These are phyloP conservation scores for Homarus americanus DNA, from an alignment of 1,140 invertebrate genomes.

Conservation along the genomic window DNA sequence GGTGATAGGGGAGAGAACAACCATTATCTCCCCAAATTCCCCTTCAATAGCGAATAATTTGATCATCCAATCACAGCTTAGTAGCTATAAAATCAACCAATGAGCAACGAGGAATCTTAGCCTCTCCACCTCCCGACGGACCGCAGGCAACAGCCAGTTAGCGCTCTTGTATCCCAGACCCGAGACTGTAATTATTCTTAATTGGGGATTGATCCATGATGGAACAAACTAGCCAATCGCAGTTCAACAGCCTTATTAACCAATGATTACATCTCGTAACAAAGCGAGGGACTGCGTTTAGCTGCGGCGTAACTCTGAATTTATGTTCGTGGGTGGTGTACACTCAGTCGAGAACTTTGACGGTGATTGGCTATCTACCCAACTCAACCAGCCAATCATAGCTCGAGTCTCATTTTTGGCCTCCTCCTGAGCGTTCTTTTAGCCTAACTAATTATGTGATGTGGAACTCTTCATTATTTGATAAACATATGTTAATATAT, in stretches of 20 bases:
- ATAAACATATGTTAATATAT: too few species aligned
- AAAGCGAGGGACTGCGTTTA: too few species aligned
- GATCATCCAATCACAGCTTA: background rate
- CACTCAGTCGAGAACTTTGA: too few species aligned
- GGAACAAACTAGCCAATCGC: background rate
- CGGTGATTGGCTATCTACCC: too few species aligned
- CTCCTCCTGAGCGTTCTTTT: too few species aligned
- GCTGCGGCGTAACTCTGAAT: too few species aligned
- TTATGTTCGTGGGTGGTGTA: too few species aligned
- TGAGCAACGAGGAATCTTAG: background rate
- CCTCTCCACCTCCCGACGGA: background rate
- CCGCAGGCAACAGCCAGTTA: background rate
- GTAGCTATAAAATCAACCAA: background rate
- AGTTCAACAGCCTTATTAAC: background rate
- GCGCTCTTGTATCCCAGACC: background rate
- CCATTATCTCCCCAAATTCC: too few species aligned
- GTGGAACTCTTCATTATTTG: too few species aligned
- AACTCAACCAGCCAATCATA: background rate
- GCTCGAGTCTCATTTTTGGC: background rate
- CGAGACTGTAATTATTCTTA: background rate
- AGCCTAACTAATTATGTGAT: too few species aligned
- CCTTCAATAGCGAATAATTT: too few species aligned
- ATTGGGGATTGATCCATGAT: background rate
- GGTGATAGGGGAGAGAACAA: too few species aligned
- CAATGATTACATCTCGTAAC: background rate